A percentile compares a stretch with the other conserved stretches of the same genome.
These are phyloP conservation scores for Odontomachus brunneus DNA, from an alignment of 1,140 invertebrate species.

Conservation along the genomic window DNA sequence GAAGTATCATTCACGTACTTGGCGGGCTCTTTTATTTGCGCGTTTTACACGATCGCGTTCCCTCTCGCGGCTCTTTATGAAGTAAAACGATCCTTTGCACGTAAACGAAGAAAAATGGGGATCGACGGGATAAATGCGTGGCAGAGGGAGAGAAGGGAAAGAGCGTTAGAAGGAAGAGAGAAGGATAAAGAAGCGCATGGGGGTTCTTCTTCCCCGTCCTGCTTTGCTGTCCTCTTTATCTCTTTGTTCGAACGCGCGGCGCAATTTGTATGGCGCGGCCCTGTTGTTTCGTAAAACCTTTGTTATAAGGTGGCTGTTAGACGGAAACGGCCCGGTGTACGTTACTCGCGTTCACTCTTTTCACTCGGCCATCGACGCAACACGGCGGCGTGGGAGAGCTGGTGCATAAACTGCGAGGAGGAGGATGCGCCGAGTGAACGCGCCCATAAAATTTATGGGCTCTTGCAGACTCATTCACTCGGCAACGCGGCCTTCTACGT, in stretches of 20 bases:
- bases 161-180: too few species aligned
- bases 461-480: conserved; percentile 46
- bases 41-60: background rate
- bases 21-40: background rate
- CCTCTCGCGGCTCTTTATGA: background rate
- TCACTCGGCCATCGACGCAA: conserved; percentile 31
- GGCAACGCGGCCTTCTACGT: background rate
- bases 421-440: conserved; percentile 41
- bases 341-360: conserved; percentile 34
- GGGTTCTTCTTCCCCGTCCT: too few species aligned
- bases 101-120: background rate
- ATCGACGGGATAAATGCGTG: background rate
- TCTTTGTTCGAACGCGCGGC: background rate
- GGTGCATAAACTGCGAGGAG: conserved; percentile 32
- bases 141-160: background rate
- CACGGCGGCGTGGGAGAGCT: conserved; percentile 9
- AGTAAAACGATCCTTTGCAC: background rate
- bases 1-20: too few species aligned
- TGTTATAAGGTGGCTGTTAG: conserved; percentile 25
- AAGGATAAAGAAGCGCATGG: too few species aligned
- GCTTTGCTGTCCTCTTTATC: too few species aligned
- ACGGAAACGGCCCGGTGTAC: background rate
- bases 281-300: conserved; percentile 33
- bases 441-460: conserved; percentile 53
- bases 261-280: background rate